Percentiles rank a stretch among this genome's conserved stretches.
Evolutionary conservation across 2,888 invertebrate species (phyloP).

Genomic region (Lordiphosa andalusiaca): DNA sequence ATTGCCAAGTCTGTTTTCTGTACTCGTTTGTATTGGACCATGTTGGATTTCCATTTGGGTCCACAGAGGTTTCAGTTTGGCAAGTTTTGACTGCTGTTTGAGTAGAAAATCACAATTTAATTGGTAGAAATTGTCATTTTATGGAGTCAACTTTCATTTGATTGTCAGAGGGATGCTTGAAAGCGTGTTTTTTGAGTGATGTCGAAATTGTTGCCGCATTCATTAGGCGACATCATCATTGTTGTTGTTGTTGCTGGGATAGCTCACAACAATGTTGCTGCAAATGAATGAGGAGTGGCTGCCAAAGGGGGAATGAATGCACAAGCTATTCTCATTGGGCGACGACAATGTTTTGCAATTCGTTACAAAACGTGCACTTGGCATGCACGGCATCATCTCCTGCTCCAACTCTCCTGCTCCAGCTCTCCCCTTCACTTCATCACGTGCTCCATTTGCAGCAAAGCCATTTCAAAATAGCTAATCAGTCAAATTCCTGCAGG

Average conservation of each 20-base stretch:
- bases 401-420: neutral
- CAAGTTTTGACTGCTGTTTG: conserved; percentile 2
- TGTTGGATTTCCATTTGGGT: conserved; percentile 29
- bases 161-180: conserved; percentile 31
- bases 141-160: conserved; percentile 37
- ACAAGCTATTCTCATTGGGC: conserved; percentile 37
- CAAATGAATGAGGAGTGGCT: conserved; percentile 54
- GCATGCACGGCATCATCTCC: conserved; percentile 26
- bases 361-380: conserved; percentile 61
- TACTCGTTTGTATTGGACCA: too few species aligned
- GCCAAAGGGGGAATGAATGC: conserved; percentile 46
- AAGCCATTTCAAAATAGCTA: conserved; percentile 61
- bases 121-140: conserved; percentile 60
- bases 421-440: conserved; percentile 7
- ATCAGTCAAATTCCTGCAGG: conserved; percentile 64
- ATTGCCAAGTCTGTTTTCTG: too few species aligned
- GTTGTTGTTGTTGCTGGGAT: conserved; percentile 33
- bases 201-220: conserved; percentile 52
- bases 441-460: conserved; percentile 67
- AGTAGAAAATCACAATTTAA: conserved; percentile 56
- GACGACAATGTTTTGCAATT: conserved; percentile 67
- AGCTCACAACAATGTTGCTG: conserved; percentile 61
- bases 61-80: conserved; percentile 20
- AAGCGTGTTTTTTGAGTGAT: conserved; percentile 28
- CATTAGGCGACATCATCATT: conserved; percentile 60